Evolutionary conservation across 2,888 invertebrate genomes (phyloP).

Genomic region (Plusia festucae): DNA sequence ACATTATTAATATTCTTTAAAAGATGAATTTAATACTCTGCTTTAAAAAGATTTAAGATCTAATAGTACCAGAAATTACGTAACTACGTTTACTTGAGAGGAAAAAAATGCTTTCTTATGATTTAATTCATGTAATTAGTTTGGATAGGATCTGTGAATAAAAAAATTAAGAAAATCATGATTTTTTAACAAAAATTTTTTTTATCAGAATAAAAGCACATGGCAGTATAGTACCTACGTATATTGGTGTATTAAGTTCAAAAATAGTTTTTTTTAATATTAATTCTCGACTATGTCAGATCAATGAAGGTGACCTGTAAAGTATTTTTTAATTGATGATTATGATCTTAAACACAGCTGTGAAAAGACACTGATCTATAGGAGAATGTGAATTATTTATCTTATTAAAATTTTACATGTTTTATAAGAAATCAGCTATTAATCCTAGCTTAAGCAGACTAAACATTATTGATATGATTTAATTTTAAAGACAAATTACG

Average conservation of each 20-base stretch:
- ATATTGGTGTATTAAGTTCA: background rate
- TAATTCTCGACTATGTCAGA: background rate
- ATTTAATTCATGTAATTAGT: too few species aligned
- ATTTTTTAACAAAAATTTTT: too few species aligned
- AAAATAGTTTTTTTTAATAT: background rate
- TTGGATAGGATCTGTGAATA: too few species aligned
- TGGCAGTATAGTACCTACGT: background rate
- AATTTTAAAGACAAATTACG: slow-evolving; percentile 20
- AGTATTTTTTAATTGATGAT: background rate
- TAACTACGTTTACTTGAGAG: too few species aligned
- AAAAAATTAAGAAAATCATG: too few species aligned
- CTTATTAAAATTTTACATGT: slow-evolving; percentile 32
- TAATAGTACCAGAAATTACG: too few species aligned
- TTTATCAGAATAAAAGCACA: background rate
- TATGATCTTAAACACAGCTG: background rate
- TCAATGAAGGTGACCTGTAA: slow-evolving; percentile 1
- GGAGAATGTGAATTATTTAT: slow-evolving; percentile 29
- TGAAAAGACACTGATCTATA: slow-evolving; percentile 18
- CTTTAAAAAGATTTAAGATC: background rate
- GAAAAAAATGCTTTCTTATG: too few species aligned
- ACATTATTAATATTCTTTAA: background rate
- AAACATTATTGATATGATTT: slow-evolving; percentile 32
- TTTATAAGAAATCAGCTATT: slow-evolving; percentile 30
- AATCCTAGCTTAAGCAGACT: slow-evolving; percentile 36
- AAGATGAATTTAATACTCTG: background rate